Base-by-base conservation (phyloP, 2,797 vertebrate species). In the Tapirus indicus region DNA sequence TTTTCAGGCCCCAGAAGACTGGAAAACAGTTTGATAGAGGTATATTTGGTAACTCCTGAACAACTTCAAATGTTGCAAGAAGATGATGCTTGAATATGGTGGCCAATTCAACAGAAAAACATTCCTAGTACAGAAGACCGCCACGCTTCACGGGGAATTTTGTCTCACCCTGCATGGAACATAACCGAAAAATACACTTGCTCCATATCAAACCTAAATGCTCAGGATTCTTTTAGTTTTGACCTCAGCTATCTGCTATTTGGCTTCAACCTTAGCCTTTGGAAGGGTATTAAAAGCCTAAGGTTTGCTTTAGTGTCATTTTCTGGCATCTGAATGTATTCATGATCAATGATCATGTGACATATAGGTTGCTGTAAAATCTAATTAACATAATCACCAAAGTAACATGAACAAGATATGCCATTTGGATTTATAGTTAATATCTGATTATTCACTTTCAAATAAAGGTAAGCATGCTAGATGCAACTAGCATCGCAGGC, bases 171-270 rank as follows among this genome's bases (percentile, higher is more conserved):
- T 95, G 21, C 32, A 64, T 38, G 29, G 17, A 80, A 86, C 69
- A 68, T n/a, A 9, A 9, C 35, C 97, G 75, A 95, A 75, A 97
- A 96, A 92, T 1, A 44, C 35, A 96, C 82, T 78, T 94, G 78
- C 1, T 83, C 20, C 41, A 69, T n/a, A 85, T 68, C 38, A 95
- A 87, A 78, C 44, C 32, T 52, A 87, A 75, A 64, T 58, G 71
- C 71, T 49, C 47, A 88, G 38, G 20, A 79, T 64, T 87, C 62
- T 77, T 83, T 80, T 78, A 87, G n/a, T 44, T 77, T 87, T 72
- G 41, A 84, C 49, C 20, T 52, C n/a, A 56, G 32, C 25, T 80
- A 41, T 27, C 47, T 56, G 56, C 32, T 80, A 47, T 83, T 20
- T 80, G 54, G 44, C 38, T 88, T 96, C 29, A 47, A 44, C 52